Conservation (phyloP, 2,888 invertebrate genomes). For the Eristalinus aeneus region DNA sequence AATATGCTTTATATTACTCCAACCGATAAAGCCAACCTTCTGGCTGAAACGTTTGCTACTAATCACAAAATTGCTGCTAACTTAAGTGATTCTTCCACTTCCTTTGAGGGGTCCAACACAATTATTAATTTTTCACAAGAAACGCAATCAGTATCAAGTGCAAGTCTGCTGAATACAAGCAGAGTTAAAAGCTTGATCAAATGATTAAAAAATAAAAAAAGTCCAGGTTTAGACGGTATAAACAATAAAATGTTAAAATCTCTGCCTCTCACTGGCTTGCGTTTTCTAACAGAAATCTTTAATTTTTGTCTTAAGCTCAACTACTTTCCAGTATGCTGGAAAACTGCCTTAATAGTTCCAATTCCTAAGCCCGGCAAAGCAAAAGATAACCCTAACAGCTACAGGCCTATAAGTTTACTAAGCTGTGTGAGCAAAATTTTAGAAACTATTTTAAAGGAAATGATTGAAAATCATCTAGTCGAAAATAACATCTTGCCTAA, state of each 20-base stretch:
- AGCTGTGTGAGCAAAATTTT: conserved; percentile 3
- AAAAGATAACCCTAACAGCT: background rate
- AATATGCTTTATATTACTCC: too few species aligned
- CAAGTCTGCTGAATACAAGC: too few species aligned
- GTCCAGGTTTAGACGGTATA: background rate
- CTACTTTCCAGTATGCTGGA: conserved; percentile 10
- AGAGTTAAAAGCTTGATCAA: too few species aligned
- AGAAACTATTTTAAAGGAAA: conserved; percentile 15
- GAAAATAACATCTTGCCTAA: background rate
- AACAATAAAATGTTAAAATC: conserved; percentile 6
- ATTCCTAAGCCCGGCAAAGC: conserved; percentile 5
- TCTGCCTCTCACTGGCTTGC: background rate
- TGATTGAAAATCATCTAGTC: background rate
- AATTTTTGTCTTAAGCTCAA: conserved; percentile 1
- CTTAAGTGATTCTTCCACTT: too few species aligned
- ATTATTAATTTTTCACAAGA: too few species aligned
- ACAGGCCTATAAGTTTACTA: conserved; percentile 3
- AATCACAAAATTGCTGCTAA: too few species aligned
- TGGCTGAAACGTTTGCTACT: too few species aligned
- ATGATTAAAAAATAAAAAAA: conserved; percentile 1
- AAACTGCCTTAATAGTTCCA: conserved; percentile 7
- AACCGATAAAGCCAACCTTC: too few species aligned
- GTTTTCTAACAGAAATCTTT: background rate
- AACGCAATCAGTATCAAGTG: too few species aligned
- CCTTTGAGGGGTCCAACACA: too few species aligned